Conservation (phyloP, 1,140 invertebrate genomes). For the Drosophila nasuta region DNA sequence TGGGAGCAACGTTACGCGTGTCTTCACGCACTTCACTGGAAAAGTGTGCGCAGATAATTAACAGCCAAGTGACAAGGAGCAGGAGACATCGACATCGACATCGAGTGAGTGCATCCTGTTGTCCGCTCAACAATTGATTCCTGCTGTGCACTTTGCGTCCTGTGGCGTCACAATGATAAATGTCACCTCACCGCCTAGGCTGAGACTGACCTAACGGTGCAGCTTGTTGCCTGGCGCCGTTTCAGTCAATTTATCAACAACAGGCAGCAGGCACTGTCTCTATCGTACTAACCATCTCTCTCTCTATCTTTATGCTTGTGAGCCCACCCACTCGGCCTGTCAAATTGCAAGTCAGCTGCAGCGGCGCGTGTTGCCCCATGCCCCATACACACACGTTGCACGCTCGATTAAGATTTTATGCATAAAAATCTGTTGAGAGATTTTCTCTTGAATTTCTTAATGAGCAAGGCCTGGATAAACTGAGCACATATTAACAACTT, state of each 20-base stretch:
- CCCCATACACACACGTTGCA: slow-evolving; percentile 19
- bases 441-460: slow-evolving; percentile 73
- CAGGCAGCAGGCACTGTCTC: slow-evolving; percentile 36
- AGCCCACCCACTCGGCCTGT: slow-evolving; percentile 64
- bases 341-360: slow-evolving; percentile 75
- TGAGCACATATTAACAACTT: slow-evolving; percentile 70
- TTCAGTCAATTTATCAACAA: slow-evolving; percentile 58
- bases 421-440: slow-evolving; percentile 68
- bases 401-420: slow-evolving; percentile 81
- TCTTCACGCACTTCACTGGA: slow-evolving; percentile 60
- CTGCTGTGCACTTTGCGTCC: slow-evolving; percentile 49
- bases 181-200: slow-evolving; percentile 35
- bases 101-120: slow-evolving; percentile 5
- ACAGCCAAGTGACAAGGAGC: slow-evolving; percentile 54
- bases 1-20: slow-evolving; percentile 47
- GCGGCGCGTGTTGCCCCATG: slow-evolving; percentile 66
- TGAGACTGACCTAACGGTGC: slow-evolving; percentile 56
- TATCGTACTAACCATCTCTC: neutral
- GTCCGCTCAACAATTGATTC: slow-evolving; percentile 19
- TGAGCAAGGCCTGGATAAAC: slow-evolving; percentile 63
- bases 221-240: slow-evolving; percentile 33
- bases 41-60: slow-evolving; percentile 69
- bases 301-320: neutral
- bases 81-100: neutral
- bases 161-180: slow-evolving; percentile 53